Evolutionary conservation across 2,888 invertebrate species (phyloP).

Genomic region (Rugalucina vietnamica): DNA sequence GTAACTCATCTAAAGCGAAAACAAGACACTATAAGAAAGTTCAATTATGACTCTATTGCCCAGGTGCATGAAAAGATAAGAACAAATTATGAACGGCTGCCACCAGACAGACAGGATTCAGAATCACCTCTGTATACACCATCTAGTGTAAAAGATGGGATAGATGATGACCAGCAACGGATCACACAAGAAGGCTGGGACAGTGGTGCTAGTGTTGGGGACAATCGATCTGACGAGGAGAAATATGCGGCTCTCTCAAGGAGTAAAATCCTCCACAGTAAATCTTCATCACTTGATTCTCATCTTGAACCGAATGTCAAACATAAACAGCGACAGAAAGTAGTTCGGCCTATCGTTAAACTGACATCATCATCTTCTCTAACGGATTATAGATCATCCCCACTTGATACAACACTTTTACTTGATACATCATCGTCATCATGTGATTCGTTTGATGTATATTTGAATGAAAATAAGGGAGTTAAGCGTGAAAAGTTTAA

Average conservation of each 20-base stretch:
- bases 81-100: conserved; percentile 26
- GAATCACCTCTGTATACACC: background rate
- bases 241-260: conserved; percentile 60
- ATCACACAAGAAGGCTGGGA: background rate
- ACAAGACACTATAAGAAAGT: conserved; percentile 54
- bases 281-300: conserved; percentile 47
- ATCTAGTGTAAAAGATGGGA: background rate
- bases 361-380: background rate
- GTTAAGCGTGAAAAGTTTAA: conserved; percentile 1
- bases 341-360: background rate
- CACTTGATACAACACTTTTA: background rate
- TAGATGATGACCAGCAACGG: background rate
- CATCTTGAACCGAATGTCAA: background rate
- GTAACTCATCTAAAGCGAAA: conserved; percentile 49
- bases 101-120: background rate
- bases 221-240: conserved; percentile 61
- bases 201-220: conserved; percentile 34
- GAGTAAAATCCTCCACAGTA: conserved; percentile 55
- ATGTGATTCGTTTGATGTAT: conserved; percentile 25
- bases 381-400: conserved; percentile 7
- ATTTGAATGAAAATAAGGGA: conserved; percentile 12
- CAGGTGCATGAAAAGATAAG: conserved; percentile 48
- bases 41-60: conserved; percentile 37
- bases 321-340: background rate
- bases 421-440: background rate